These are phyloP conservation scores for Macroglossus sobrinus DNA, from an alignment of 2,113 vertebrate genomes.

Conservation along the genomic window DNA sequence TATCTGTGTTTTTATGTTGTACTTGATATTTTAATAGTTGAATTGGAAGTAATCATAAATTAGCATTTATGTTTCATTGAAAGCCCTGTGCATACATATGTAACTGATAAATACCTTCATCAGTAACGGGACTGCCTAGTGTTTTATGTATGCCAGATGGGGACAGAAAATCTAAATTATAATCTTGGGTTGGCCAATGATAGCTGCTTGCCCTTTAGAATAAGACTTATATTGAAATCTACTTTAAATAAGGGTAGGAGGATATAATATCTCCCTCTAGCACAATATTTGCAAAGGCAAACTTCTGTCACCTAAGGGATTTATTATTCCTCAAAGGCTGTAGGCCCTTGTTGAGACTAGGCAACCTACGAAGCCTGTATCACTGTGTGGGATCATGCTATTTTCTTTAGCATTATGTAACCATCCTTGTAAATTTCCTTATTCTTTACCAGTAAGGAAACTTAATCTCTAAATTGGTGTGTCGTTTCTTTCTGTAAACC, in stretches of 20 bases:
- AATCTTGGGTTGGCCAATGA: neutral
- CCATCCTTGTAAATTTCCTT: neutral
- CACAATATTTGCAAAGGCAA: neutral
- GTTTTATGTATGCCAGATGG: neutral
- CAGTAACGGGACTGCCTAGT: neutral
- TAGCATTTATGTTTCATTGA: conserved; percentile 46
- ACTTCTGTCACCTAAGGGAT: neutral
- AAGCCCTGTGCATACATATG: neutral
- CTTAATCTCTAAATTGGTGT: neutral
- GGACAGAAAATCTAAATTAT: neutral
- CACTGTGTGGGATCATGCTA: neutral
- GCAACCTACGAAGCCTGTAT: neutral
- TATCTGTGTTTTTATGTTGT: conserved; percentile 44
- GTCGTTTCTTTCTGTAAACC: neutral
- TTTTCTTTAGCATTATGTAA: neutral
- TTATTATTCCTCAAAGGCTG: neutral
- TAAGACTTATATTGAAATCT: neutral
- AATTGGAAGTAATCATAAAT: conserved; percentile 50
- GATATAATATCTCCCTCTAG: neutral
- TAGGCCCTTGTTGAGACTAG: neutral
- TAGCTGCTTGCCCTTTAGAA: neutral
- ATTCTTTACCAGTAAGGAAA: neutral
- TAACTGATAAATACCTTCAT: conserved; percentile 39
- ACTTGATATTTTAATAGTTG: conserved; percentile 47
- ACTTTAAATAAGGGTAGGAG: neutral